These are phyloP conservation scores for Melipona bicolor DNA, from an alignment of 2,888 invertebrate species.

Conservation along the genomic window DNA sequence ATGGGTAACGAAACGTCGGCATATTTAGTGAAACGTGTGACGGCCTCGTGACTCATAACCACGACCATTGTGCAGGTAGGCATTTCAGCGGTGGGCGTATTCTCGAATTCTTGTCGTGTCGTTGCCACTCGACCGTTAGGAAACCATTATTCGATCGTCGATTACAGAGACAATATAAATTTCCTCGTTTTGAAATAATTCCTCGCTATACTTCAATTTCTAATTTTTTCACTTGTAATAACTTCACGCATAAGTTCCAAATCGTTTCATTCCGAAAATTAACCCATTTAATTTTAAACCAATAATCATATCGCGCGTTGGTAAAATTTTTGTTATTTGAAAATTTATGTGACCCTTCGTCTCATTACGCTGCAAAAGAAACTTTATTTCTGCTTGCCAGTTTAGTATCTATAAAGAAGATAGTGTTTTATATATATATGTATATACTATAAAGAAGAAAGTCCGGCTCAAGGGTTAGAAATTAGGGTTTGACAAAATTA, in stretches of 20 bases:
- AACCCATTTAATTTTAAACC: too few species aligned
- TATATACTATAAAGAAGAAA: background rate
- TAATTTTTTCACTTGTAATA: too few species aligned
- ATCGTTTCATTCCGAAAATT: too few species aligned
- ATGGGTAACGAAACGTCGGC: conserved; percentile 51
- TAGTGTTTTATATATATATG: too few species aligned
- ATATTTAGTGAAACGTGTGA: conserved; percentile 55
- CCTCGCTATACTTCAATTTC: background rate
- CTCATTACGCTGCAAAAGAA: too few species aligned
- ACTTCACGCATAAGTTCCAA: too few species aligned
- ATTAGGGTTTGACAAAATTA: background rate
- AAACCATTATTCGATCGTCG: conserved; percentile 20
- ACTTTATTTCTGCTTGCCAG: too few species aligned
- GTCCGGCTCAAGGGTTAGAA: background rate
- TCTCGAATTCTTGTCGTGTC: conserved; percentile 63
- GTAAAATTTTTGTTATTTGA: too few species aligned
- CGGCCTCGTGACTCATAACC: conserved; percentile 61
- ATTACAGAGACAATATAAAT: conserved; percentile 8
- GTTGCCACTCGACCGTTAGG: conserved; percentile 39
- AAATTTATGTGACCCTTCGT: too few species aligned
- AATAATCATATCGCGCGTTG: too few species aligned
- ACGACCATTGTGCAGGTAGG: conserved; percentile 52
- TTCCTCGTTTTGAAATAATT: background rate
- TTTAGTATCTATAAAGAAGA: too few species aligned
- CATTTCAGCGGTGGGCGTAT: conserved; percentile 65